These are phyloP conservation scores for Akabosia matsudoensis DNA, from an alignment of 1,140 invertebrate genomes.

Conservation along the genomic window DNA sequence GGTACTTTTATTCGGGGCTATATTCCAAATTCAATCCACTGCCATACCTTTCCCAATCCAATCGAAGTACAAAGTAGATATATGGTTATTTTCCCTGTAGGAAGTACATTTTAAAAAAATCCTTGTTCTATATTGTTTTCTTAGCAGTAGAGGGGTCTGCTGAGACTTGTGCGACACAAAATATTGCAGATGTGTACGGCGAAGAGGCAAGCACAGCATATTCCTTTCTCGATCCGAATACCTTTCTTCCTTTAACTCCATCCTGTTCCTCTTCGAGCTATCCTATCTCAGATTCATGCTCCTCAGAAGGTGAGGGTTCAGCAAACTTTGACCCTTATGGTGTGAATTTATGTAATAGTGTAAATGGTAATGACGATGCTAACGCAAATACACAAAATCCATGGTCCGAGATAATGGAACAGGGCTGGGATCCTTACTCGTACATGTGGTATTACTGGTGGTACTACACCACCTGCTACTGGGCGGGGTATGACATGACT, in stretches of 20 bases:
- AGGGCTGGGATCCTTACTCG: constrained; percentile 33
- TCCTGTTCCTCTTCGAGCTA: constrained; percentile 18
- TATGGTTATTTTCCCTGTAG: no score
- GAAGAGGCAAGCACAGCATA: not conserved
- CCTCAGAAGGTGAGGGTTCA: constrained; percentile 12
- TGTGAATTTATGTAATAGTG: constrained; percentile 18
- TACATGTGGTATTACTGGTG: constrained; percentile 47
- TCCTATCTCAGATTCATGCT: constrained; percentile 8
- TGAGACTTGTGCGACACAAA: not conserved
- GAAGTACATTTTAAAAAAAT: no score
- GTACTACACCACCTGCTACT: constrained; percentile 41
- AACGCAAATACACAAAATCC: constrained; percentile 14
- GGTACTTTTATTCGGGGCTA: no score
- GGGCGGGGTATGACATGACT: constrained; percentile 36
- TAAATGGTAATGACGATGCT: constrained; percentile 21
- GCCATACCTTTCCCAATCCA: no score
- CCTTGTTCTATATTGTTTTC: constrained; percentile 4
- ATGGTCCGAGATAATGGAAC: constrained; percentile 41
- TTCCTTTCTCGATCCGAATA: not conserved
- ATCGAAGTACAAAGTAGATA: no score
- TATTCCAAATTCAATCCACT: no score
- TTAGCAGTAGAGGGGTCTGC: constrained; percentile 24
- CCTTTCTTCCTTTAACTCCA: not conserved
- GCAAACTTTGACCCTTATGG: not conserved
- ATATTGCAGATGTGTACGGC: not conserved